Conservation (phyloP, 2,888 invertebrate species). For the Eristalis tenax region DNA sequence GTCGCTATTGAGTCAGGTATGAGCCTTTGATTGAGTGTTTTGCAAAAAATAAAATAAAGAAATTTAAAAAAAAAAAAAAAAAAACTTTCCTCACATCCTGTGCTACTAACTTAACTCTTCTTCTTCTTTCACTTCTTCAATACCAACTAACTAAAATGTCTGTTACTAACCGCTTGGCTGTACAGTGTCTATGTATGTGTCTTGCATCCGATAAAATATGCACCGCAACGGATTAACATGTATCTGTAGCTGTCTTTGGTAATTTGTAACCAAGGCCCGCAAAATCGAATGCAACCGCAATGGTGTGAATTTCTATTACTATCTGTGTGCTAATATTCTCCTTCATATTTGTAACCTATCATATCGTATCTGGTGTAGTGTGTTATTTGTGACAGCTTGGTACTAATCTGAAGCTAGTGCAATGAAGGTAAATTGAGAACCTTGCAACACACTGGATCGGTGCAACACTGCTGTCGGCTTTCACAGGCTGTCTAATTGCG, state of each 20-base stretch:
- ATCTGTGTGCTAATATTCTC: conserved; percentile 59
- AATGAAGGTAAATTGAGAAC: conserved; percentile 36
- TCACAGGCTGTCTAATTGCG: conserved; percentile 60
- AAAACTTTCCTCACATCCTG: conserved; percentile 26
- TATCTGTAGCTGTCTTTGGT: background rate
- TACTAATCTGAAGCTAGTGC: conserved; percentile 45
- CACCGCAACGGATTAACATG: background rate
- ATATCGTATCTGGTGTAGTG: conserved; percentile 33
- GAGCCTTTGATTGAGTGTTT: conserved; percentile 70
- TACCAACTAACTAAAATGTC: conserved; percentile 34
- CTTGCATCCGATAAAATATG: conserved; percentile 3
- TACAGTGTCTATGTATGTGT: conserved; percentile 1
- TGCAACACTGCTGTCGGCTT: conserved; percentile 33
- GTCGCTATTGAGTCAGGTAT: conserved; percentile 80
- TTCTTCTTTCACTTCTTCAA: conserved; percentile 15
- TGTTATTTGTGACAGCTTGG: conserved; percentile 62
- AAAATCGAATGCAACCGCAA: conserved; percentile 44
- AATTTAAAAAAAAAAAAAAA: conserved; percentile 3
- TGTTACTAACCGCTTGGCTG: conserved; percentile 43
- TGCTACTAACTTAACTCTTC: conserved; percentile 16
- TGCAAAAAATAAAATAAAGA: conserved; percentile 21
- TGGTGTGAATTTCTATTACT: conserved; percentile 65
- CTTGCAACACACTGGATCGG: conserved; percentile 34
- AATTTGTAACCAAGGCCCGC: conserved; percentile 49
- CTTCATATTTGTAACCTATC: background rate